Base-by-base conservation (phyloP, 1,140 invertebrate species). In the Trichomalopsis sarcophagae region DNA sequence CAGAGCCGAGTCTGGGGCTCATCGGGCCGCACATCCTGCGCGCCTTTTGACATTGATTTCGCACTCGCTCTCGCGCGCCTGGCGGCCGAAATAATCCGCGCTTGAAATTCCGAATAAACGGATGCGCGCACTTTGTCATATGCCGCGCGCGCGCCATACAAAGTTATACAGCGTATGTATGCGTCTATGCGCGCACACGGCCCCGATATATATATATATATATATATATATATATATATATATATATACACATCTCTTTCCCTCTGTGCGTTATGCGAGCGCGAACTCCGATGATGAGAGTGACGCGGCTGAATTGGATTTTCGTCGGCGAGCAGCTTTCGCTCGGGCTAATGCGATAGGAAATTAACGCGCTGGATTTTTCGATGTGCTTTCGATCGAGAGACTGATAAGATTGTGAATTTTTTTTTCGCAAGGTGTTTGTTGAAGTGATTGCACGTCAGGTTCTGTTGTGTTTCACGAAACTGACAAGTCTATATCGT, bases 11-110 rank as follows among this genome's bases (percentile, higher is more conserved):
- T 75, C 75, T 81, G 17, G 44, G 44, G 30, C 17, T 62, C 66
- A 81, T 73, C 40, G 13, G 27, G 40, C 27, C 81, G 85, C 36
- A 82, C n/a, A 76, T 82, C 73, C 85, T 79, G 81, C 47, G 77
- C 55, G 84, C 86, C 86, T 82, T 86, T 88, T 84, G 86, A 84
- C 85, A 86, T 82, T 87, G 87, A 88, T 89, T 89, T 88, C 68
- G 44, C 83, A 85, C 86, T 86, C 78, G 82, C 73, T 62, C 73
- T 80, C 68, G 33, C 13, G 50, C 73, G 66, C 79, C 73, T 84
- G 84, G 27, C 87, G 87, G 2, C 69, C 77, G 85, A 87, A 89
- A 88, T 89, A 88, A 89, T 89, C 86, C 82, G 84, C 75, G 40
- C 30, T 27, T 77, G 47, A 85, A 66, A 81, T 81, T 80, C 79